Evolutionary conservation across 1,140 invertebrate genomes (phyloP).

Genomic region (Leptinotarsa texana): DNA sequence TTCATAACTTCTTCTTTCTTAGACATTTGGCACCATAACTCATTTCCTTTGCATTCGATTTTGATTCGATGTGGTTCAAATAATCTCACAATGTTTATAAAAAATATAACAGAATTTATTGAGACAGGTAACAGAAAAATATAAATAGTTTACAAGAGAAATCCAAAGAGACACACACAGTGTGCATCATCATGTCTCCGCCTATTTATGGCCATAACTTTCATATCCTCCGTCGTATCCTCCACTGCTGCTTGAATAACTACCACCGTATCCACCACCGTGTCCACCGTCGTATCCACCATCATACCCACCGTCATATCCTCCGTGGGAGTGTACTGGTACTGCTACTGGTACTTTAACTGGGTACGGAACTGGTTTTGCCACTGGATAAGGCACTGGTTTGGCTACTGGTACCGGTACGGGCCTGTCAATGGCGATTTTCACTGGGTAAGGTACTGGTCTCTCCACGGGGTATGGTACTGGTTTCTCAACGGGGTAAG

Average conservation of each 20-base stretch:
- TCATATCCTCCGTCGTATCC: constrained; percentile 59
- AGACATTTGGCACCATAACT: no score
- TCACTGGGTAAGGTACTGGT: constrained; percentile 31
- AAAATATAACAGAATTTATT: constrained; percentile 44
- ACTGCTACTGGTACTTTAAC: constrained; percentile 70
- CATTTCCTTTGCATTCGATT: no score
- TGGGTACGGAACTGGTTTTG: constrained; percentile 65
- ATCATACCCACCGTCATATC: constrained; percentile 67
- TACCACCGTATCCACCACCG: constrained; percentile 61
- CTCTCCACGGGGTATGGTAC: constrained; percentile 37
- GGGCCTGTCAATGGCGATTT: constrained; percentile 34
- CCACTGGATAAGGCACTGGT: constrained; percentile 56
- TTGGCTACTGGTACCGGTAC: constrained; percentile 57
- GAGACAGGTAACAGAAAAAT: constrained; percentile 36
- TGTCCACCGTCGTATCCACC: constrained; percentile 63
- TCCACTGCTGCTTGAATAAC: constrained; percentile 62
- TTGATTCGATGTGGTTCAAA: background rate
- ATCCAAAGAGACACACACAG: constrained; percentile 60
- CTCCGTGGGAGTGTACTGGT: constrained; percentile 63
- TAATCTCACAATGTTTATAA: constrained; percentile 1
- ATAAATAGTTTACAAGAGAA: constrained; percentile 48
- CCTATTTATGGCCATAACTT: constrained; percentile 59
- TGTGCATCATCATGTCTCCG: constrained; percentile 44
- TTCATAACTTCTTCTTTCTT: no score
- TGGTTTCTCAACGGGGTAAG: constrained; percentile 31